Evolutionary conservation across 2,113 vertebrate genomes (phyloP), one percentile per base, ranked within the genome.

Genomic region (Lagopus leucura): DNA sequence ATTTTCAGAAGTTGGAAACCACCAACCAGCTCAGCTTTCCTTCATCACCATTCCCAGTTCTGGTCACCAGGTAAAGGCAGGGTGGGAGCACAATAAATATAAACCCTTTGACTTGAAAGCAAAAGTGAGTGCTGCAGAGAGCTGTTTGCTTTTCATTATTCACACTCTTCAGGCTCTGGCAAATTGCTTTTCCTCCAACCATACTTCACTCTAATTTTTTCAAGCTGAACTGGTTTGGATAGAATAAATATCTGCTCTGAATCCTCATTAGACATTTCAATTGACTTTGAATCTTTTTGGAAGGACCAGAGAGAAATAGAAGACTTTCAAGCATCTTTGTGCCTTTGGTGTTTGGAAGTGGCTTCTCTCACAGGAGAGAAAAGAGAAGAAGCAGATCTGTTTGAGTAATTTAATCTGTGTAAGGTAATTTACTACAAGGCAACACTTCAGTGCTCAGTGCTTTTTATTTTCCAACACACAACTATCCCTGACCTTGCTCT

Each of bases 221-320:
- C 95, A 94, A 93, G 95, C 89, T 96, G 95, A 92, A 95, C 86
- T 63, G 47, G 63, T 82, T 91, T 82, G 86, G 86, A 87, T 67
- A 30, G 73, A 67, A 60, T 18, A 60, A 92, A 72, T 32, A 84
- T 90, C 95, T 96, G 94, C 25, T 96, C 95, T 90, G 95, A 61
- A 92, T 96, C 94, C 93, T 28, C 92, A 48, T 42, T 65, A 55
- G 89, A 84, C 87, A 93, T 20, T 87, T 22, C 88, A 82, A 96
- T 94, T 94, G 92, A 84, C 45, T 94, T 42, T 89, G 95, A 96
- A 32, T 66, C 92, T 57, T 95, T 84, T 69, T 94, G 91, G 96
- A 96, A 94, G 83, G 74, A 57, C 84, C 84, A 27, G 92, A 87
- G 60, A 94, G 86, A 70, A 87, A 18, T 3, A 48, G 70, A 25